Conservation (phyloP, 2,113 vertebrate genomes). For the Neogobius melanostomus region DNA sequence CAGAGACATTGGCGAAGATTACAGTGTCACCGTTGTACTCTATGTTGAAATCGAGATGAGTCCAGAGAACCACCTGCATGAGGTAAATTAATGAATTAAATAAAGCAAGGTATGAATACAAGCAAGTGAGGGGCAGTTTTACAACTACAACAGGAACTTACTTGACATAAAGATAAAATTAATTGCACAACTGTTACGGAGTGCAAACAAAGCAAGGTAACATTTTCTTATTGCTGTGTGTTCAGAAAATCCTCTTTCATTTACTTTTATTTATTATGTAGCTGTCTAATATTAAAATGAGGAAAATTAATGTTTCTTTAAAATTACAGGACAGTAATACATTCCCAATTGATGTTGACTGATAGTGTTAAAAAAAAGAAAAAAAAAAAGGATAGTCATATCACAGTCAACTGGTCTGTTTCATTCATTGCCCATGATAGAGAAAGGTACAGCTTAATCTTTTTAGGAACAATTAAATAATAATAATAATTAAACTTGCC, state of each 20-base stretch:
- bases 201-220: background rate
- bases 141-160: conserved; percentile 2
- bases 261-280: too few relatives aligned
- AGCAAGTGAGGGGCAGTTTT: background rate
- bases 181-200: background rate
- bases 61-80: conserved; percentile 86
- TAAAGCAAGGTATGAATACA: background rate
- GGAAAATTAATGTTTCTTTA: too few relatives aligned
- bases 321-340: too few relatives aligned
- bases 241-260: too few relatives aligned
- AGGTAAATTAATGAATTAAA: background rate
- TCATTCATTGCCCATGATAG: too few relatives aligned
- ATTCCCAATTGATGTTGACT: too few relatives aligned
- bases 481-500: conserved; percentile 40
- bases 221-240: background rate
- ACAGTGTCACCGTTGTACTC: conserved; percentile 86
- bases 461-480: too few relatives aligned
- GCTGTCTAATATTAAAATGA: too few relatives aligned
- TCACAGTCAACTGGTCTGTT: too few relatives aligned
- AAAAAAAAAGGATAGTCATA: too few relatives aligned
- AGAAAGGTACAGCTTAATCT: too few relatives aligned
- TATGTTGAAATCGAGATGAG: conserved; percentile 89
- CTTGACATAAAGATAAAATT: background rate
- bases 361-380: too few relatives aligned
- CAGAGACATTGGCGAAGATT: conserved; percentile 88